phyloP scores from a whole-genome alignment of 2,113 vertebrate genomes.

The Lycaon pictus region DNA sequence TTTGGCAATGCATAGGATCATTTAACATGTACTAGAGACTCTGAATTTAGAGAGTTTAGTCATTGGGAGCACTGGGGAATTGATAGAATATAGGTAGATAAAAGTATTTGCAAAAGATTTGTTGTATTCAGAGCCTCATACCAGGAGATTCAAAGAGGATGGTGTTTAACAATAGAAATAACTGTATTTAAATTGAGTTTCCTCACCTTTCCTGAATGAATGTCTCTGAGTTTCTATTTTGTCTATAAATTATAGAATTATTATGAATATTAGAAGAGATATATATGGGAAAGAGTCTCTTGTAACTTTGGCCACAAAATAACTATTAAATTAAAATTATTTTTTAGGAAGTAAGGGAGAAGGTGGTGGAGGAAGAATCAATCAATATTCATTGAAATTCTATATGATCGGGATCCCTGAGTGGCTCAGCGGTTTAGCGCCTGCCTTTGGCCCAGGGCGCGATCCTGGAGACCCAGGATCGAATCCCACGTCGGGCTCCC shows the following conservation, averaged over 20 bases:
- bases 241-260: background rate
- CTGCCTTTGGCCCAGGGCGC: too few species aligned
- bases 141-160: background rate
- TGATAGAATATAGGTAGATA: background rate
- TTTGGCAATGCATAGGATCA: background rate
- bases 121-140: background rate
- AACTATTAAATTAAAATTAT: background rate
- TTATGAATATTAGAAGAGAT: background rate
- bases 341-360: background rate
- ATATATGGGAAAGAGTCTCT: background rate
- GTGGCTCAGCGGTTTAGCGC: too few species aligned
- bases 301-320: background rate
- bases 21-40: background rate
- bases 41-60: background rate
- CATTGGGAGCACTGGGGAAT: background rate
- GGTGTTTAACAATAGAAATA: background rate
- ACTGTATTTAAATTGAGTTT: slow-evolving; percentile 20
- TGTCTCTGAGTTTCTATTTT: background rate
- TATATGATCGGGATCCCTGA: too few species aligned
- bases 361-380: background rate
- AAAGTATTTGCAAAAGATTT: background rate
- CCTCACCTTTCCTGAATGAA: background rate
- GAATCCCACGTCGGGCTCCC: too few species aligned
- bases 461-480: too few species aligned
- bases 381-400: background rate